phyloP scores from a whole-genome alignment of 2,888 invertebrate genomes.

The Drosophila monieri region DNA sequence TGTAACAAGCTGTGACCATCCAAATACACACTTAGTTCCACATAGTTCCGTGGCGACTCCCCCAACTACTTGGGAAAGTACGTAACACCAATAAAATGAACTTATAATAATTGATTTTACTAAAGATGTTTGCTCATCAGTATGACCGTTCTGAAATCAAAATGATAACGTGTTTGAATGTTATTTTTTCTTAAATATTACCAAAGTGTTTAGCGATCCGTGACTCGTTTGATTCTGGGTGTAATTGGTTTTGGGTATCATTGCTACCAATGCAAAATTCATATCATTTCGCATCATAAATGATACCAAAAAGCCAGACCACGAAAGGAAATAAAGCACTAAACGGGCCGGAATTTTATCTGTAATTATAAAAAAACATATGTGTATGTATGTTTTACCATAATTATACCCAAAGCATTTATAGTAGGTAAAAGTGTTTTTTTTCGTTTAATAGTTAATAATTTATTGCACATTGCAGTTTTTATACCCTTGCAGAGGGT shows the following conservation, averaged over 20 bases:
- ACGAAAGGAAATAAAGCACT: slow-evolving; percentile 89
- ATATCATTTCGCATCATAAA: slow-evolving; percentile 92
- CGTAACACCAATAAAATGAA: slow-evolving; percentile 90
- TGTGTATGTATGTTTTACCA: neutral
- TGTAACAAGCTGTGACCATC: slow-evolving; percentile 89
- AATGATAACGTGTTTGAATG: slow-evolving; percentile 2
- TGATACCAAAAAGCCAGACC: slow-evolving; percentile 89
- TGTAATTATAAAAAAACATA: slow-evolving; percentile 61
- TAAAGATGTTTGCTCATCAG: slow-evolving; percentile 81
- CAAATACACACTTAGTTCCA: slow-evolving; percentile 89
- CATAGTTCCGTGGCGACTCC: slow-evolving; percentile 89
- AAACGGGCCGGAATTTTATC: slow-evolving; percentile 88
- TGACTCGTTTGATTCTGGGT: slow-evolving; percentile 37
- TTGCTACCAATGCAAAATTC: slow-evolving; percentile 89
- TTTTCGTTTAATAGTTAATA: too few species aligned
- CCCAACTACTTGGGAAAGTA: slow-evolving; percentile 88
- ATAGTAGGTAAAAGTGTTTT: too few species aligned
- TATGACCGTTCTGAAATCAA: slow-evolving; percentile 71
- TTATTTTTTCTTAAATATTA: slow-evolving; percentile 41
- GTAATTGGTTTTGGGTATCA: slow-evolving; percentile 84
- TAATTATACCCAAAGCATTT: too few species aligned
- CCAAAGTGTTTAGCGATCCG: slow-evolving; percentile 51
- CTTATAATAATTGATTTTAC: slow-evolving; percentile 87
- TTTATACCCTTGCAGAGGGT: too few species aligned
- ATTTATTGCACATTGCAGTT: too few species aligned